These are phyloP conservation scores for Coranthus polyacanthus DNA, from an alignment of 2,797 vertebrate genomes.

Conservation along the genomic window DNA sequence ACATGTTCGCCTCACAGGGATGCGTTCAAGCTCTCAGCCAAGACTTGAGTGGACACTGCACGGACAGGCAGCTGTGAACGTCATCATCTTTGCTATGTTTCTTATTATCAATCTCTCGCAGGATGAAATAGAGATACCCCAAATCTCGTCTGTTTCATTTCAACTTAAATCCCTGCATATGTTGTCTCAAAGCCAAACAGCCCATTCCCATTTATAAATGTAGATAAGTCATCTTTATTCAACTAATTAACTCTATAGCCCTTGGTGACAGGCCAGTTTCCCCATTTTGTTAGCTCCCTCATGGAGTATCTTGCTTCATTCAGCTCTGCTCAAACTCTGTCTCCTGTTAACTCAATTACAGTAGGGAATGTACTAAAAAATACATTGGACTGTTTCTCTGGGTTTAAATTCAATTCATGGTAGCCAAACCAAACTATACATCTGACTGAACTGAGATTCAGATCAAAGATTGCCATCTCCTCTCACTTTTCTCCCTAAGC, in stretches of 20 bases:
- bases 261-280: constrained; percentile 39
- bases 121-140: background rate
- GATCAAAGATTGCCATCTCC: constrained; percentile 25
- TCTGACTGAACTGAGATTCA: constrained; percentile 7
- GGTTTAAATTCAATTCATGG: constrained; percentile 9
- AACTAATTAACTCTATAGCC: constrained; percentile 20
- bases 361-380: constrained; percentile 18
- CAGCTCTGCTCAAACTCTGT: constrained; percentile 26
- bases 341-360: constrained; percentile 42
- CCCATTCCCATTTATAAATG: constrained; percentile 28
- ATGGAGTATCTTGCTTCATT: constrained; percentile 39
- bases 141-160: constrained; percentile 29
- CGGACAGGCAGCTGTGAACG: constrained; percentile 20
- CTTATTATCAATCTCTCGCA: constrained; percentile 34
- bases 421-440: constrained; percentile 35
- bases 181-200: constrained; percentile 17
- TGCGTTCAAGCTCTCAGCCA: constrained; percentile 32
- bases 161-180: constrained; percentile 13
- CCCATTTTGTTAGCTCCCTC: constrained; percentile 31
- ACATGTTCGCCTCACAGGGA: constrained; percentile 39
- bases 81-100: constrained; percentile 27
- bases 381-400: constrained; percentile 1
- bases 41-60: constrained; percentile 21
- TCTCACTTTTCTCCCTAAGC: background rate
- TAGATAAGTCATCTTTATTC: constrained; percentile 29